Conservation (phyloP, 2,888 invertebrate species). For the Diaprepes abbreviatus region DNA sequence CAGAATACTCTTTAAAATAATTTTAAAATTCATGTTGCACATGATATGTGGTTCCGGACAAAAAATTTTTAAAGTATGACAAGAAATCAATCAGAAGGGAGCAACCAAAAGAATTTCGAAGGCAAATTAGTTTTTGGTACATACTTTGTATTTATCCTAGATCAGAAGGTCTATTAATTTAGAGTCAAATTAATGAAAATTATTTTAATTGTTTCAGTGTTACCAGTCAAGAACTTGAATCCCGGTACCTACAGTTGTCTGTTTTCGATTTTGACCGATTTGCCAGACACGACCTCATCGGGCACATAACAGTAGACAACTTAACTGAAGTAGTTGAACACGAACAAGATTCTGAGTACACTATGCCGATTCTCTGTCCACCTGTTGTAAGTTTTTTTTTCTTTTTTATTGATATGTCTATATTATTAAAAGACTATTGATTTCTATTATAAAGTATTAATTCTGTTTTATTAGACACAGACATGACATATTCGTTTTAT, state of each 20-base stretch:
- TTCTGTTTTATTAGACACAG: too few relatives aligned
- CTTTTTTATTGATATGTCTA: neutral
- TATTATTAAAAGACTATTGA: neutral
- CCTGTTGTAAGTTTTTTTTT: conserved; percentile 81
- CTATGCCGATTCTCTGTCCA: conserved; percentile 86
- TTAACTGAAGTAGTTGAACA: conserved; percentile 83
- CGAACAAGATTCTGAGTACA: conserved; percentile 85
- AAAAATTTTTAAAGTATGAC: too few relatives aligned
- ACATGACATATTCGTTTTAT: too few relatives aligned
- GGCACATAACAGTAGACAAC: conserved; percentile 86
- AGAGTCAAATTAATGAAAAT: conserved; percentile 46
- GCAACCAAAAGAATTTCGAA: too few relatives aligned
- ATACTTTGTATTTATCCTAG: too few relatives aligned
- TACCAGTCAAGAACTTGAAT: conserved; percentile 80
- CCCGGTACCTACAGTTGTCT: conserved; percentile 86
- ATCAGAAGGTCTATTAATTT: too few relatives aligned
- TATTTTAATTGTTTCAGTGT: conserved; percentile 70
- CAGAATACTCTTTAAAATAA: too few relatives aligned
- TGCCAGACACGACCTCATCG: conserved; percentile 88
- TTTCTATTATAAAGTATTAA: too few relatives aligned
- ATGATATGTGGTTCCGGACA: too few relatives aligned
- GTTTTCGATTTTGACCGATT: conserved; percentile 92
- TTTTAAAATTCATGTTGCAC: too few relatives aligned
- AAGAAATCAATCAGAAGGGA: too few relatives aligned
- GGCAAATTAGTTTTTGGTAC: too few relatives aligned